Percentiles rank a stretch among this genome's conserved stretches.
Conservation (phyloP, 2,113 vertebrate species). For the Aptenodytes forsteri region DNA sequence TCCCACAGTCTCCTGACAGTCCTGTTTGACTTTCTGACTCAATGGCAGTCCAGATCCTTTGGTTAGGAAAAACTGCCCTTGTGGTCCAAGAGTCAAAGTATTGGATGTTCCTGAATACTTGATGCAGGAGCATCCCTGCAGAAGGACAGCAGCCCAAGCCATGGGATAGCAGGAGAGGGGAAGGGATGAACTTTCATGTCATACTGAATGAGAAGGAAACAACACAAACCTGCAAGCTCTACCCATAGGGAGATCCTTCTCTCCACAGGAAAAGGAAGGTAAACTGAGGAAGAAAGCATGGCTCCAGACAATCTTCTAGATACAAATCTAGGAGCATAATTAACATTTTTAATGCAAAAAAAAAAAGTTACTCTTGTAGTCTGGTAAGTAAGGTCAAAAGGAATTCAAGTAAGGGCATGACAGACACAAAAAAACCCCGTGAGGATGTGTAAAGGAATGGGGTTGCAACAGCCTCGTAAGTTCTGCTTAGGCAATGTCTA, state of each 20-base stretch:
- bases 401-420: not conserved
- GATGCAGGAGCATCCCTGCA: not conserved
- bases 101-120: not conserved
- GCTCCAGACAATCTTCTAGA: not conserved
- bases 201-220: not conserved
- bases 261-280: not conserved
- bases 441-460: not conserved
- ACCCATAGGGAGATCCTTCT: not conserved
- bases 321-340: not conserved
- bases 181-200: not conserved
- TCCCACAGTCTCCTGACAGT: not conserved
- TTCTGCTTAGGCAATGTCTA: not conserved
- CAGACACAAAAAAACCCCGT: not conserved
- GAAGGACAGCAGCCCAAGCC: not conserved
- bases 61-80: not conserved
- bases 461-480: not conserved
- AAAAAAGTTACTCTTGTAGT: not conserved
- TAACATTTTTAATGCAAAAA: not conserved
- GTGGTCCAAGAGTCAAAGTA: not conserved
- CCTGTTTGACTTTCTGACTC: not conserved
- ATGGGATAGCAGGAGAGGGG: not conserved
- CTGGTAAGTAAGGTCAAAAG: not conserved
- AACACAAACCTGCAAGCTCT: not conserved
- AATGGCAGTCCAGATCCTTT: not conserved
- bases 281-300: not conserved